Conservation (phyloP, 1,140 invertebrate species). For the Ostrea denselamellosa region DNA sequence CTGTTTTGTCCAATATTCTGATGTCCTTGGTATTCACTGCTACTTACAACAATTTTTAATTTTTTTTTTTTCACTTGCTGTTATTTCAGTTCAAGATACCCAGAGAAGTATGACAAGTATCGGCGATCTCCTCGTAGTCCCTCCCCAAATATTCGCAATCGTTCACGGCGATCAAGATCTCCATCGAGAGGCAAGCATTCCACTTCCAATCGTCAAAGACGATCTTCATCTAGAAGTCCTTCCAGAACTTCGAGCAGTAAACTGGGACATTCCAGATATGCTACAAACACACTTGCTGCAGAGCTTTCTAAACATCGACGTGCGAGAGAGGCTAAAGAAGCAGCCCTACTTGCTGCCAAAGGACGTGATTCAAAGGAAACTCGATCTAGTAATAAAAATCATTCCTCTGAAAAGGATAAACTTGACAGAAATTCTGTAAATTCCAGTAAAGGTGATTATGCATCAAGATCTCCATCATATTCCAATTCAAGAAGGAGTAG, state of each 20-base stretch:
- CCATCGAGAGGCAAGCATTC: slow-evolving; percentile 60
- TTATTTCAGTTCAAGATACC: slow-evolving; percentile 56
- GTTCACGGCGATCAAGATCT: slow-evolving; percentile 58
- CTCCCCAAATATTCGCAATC: slow-evolving; percentile 63
- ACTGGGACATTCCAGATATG: slow-evolving; percentile 66
- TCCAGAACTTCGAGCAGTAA: slow-evolving; percentile 52
- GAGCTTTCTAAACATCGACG: slow-evolving; percentile 76
- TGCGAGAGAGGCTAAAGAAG: slow-evolving; percentile 51
- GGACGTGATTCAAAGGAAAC: slow-evolving; percentile 50
- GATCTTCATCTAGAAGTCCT: slow-evolving; percentile 56
- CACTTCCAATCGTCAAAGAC: slow-evolving; percentile 50
- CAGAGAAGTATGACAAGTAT: slow-evolving; percentile 52
- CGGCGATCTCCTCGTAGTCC: slow-evolving; percentile 58
- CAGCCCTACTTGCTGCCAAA: slow-evolving; percentile 52
- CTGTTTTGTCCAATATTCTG: not conserved
- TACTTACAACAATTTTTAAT: not conserved
- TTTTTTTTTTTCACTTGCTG: not conserved
- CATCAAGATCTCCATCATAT: not conserved
- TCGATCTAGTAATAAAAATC: slow-evolving; percentile 10
- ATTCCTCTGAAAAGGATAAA: slow-evolving; percentile 42
- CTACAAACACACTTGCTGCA: slow-evolving; percentile 73
- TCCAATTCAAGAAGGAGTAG: slow-evolving; percentile 37
- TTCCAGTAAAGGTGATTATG: slow-evolving; percentile 46
- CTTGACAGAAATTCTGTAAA: slow-evolving; percentile 39
- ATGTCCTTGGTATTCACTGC: not conserved